A percentile compares a stretch with the other conserved stretches of the same genome.
Conservation (phyloP, 2,113 vertebrate genomes). For the Marmota monax region DNA sequence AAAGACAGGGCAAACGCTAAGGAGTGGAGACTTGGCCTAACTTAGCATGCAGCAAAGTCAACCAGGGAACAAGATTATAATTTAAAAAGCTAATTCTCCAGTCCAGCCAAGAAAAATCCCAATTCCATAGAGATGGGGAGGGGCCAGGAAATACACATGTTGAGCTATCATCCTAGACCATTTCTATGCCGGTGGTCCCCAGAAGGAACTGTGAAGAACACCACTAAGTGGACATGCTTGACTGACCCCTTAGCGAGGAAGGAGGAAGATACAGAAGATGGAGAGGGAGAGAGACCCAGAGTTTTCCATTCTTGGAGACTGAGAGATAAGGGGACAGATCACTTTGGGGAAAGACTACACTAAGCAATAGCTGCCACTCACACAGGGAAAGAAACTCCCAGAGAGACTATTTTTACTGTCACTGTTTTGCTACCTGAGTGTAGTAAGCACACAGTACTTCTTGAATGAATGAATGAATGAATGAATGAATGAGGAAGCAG, state of each 20-base stretch:
- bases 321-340: neutral
- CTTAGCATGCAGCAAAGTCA: neutral
- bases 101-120: neutral
- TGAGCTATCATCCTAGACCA: neutral
- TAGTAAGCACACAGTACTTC: neutral
- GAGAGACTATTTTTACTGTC: neutral
- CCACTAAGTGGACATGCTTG: accelerated
- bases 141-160: neutral
- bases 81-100: neutral
- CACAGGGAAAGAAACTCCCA: neutral
- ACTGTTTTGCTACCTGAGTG: neutral
- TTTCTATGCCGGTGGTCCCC: neutral
- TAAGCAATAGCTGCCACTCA: neutral
- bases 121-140: neutral
- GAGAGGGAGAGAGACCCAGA: neutral
- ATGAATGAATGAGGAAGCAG: neutral
- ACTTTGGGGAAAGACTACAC: neutral
- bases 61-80: neutral
- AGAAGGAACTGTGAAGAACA: neutral
- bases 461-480: neutral
- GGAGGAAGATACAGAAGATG: neutral
- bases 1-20: neutral
- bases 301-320: neutral
- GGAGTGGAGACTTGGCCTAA: neutral
- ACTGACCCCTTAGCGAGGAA: neutral